Evolutionary conservation across 1,140 invertebrate genomes (phyloP).

Genomic region (Aphelenchoides fujianensis): DNA sequence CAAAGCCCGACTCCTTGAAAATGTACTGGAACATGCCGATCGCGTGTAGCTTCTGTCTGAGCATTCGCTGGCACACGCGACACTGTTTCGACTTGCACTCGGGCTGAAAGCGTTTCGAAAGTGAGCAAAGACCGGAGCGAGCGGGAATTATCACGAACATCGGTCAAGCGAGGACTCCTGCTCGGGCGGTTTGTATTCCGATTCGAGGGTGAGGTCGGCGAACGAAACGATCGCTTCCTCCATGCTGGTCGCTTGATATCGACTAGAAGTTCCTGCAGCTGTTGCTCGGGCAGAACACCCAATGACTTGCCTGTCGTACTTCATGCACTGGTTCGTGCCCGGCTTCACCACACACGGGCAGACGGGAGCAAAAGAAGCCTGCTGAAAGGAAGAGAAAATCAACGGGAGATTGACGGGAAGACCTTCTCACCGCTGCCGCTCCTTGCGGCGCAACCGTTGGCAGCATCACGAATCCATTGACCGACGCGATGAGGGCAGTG

Average conservation of each 20-base stretch:
- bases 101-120: background rate
- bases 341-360: constrained; percentile 18
- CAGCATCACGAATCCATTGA: too few relatives aligned
- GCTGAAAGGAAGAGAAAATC: too few relatives aligned
- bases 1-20: background rate
- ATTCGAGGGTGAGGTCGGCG: constrained; percentile 7
- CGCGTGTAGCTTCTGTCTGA: background rate
- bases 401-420: too few relatives aligned
- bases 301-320: background rate
- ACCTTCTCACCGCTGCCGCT: too few relatives aligned
- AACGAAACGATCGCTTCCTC: constrained; percentile 14
- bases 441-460: too few relatives aligned
- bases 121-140: background rate
- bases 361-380: too few relatives aligned
- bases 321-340: background rate
- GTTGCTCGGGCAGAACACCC: background rate
- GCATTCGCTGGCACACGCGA: background rate
- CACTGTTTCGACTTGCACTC: background rate
- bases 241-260: constrained; percentile 11
- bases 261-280: background rate
- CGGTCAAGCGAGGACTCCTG: background rate
- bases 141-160: too few relatives aligned
- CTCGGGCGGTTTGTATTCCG: background rate
- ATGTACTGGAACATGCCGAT: background rate
- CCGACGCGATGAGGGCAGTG: too few relatives aligned